Base-by-base conservation (phyloP, 2,888 invertebrate genomes). In the Rhynchonema sp. region DNA sequence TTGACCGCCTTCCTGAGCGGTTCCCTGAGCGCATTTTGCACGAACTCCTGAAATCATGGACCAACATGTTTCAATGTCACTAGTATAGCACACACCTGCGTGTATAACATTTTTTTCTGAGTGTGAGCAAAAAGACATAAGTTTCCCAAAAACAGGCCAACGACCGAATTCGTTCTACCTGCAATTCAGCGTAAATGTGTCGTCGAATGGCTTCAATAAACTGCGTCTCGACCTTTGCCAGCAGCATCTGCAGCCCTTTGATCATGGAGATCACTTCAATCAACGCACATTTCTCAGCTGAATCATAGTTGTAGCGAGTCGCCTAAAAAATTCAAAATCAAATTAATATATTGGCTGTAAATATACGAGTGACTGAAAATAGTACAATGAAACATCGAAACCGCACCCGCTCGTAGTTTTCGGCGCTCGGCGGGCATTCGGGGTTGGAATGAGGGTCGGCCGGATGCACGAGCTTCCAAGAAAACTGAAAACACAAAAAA, bases 221-320 rank as follows among this genome's bases (percentile, higher is more conserved):
- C n/a, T 92, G 90, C 0, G 90, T 87, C 78, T 98, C 96, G 84
- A 96, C 94, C 52, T 91, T 80, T 1, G 91, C 86, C 87, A 98
- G 89, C 59, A 94, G 78, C 28, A 89, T 88, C 75, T 98, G 96
- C 2, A 98, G 79, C 0, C 94, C 94, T 75, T 98, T 98, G 68
- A 98, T 92, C 92, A 96, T 96, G 0, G 94, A 92, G 66, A 98
- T 92, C 25, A 72, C 89, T 78, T 96, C 94, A 64, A 98, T 92
- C 68, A 98, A 78, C 0, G 94, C 94, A 77, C 90, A 89, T 73
- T 98, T 98, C 77, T 98, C 98, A 69, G 90, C 91, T 1, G 87
- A 86, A 0, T 85, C 86, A 74, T 98, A 98, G 77, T 98, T 98
- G 78, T 96, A 98, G 13, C 92, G 82, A 0, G 92, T 94, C 0